Conservation (phyloP, 92 coral and sea anemone genomes). For the Zoanthus sociatus region DNA sequence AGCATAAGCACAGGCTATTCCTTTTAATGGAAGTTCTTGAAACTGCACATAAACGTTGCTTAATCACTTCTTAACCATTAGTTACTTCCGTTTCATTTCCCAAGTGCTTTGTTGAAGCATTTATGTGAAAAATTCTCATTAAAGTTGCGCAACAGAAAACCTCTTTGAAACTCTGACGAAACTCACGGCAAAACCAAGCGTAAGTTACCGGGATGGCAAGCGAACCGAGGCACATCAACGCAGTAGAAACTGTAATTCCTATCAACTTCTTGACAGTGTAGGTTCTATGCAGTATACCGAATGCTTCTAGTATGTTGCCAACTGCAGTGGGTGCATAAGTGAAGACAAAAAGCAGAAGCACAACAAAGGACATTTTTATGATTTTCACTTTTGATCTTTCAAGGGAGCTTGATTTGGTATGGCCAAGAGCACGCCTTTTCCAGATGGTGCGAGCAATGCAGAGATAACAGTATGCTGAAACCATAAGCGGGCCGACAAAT, state of each 20-base stretch:
- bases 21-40: too few species aligned
- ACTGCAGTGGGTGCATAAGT: conserved; percentile 17
- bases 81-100: background rate
- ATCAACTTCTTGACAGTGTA: background rate
- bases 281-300: background rate
- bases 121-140: background rate
- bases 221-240: background rate
- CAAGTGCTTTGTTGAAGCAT: background rate
- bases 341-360: conserved; percentile 13
- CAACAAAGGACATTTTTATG: conserved; percentile 23
- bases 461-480: conserved; percentile 23
- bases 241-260: background rate
- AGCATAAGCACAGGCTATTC: too few species aligned
- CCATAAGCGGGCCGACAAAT: conserved; percentile 3
- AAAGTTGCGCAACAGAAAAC: background rate
- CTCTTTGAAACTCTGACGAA: conserved; percentile 29
- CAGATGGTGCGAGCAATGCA: conserved; percentile 19
- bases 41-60: background rate
- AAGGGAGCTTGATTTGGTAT: background rate
- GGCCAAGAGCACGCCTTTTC: conserved; percentile 21
- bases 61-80: background rate
- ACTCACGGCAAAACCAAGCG: conserved; percentile 16
- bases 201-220: background rate
- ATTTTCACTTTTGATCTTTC: conserved; percentile 30
- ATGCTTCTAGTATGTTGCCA: background rate